Evolutionary conservation across 2,113 vertebrate genomes (phyloP), one percentile per base, ranked within the genome.

Genomic region (Serilophus lunatus): DNA sequence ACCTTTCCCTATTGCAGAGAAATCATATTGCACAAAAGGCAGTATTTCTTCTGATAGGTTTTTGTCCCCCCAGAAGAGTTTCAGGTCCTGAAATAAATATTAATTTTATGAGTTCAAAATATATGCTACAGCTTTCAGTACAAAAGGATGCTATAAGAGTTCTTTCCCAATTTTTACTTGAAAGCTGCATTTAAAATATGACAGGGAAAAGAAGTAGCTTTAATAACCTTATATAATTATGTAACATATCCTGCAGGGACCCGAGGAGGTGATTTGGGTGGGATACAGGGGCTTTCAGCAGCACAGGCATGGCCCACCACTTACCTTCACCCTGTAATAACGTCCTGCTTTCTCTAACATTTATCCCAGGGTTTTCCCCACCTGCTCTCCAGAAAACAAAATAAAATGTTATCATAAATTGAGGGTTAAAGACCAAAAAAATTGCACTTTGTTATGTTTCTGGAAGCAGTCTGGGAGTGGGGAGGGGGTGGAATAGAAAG

Each of bases 241-340:
- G 13, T 38, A 22, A 33, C 7, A 18, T 78, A 33, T 68, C 26
- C 26, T 50, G 23, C 54, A 25, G 6, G 5, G 33, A 25, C 47
- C 31, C 1, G 8, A 11, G 74, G 7, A 35, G 20, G 16, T 0
- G 0, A 19, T 83, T 50, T 1, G 2, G 20, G 49, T 47, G 26
- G 40, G 40, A 49, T 42, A 4, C 17, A n/a, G 40, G 13, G 35
- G 33, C 56, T 72, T 29, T 31, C 45, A 72, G 31, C 35, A 26
- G 33, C 69, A 10, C 3, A 0, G 31, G 13, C 20, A 3, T n/a
- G 50, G n/a, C 29, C 82, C 80, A 68, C 49, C 13, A 1, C 40
- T 50, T 11, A 10, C 38, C 19, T 38, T 17, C 20, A 10, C 22
- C 40, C 0, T 3, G 14, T 26, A 17, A 18, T 12, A 22, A 31